phyloP scores from a whole-genome alignment of 92 coral and sea anemone species.

The Hydrozoanthus gracilis region DNA sequence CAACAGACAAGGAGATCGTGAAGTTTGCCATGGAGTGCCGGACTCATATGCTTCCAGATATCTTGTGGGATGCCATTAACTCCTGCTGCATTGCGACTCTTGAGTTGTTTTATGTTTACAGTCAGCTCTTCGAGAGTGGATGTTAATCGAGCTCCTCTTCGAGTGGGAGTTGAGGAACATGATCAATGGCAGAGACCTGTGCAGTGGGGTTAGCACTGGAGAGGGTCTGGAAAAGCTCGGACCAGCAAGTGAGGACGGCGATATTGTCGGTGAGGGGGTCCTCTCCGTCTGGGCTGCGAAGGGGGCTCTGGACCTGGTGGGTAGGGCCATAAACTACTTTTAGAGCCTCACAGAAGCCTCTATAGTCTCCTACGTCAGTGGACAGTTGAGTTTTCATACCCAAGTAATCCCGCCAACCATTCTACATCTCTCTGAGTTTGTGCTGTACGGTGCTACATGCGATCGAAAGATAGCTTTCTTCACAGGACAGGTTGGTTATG shows the following conservation, averaged over 20 bases:
- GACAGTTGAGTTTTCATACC: conserved; percentile 8
- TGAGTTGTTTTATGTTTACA: conserved; percentile 27
- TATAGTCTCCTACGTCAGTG: conserved; percentile 30
- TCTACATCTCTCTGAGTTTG: too few species aligned
- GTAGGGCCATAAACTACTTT: conserved; percentile 37
- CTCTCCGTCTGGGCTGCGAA: conserved; percentile 22
- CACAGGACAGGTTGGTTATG: conserved; percentile 1
- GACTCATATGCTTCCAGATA: conserved; percentile 40
- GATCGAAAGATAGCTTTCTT: conserved; percentile 13
- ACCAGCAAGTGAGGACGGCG: conserved; percentile 30
- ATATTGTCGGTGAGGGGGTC: conserved; percentile 12
- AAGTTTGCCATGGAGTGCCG: conserved; percentile 29
- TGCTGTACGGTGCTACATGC: conserved; percentile 24
- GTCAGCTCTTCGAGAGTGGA: conserved; percentile 26
- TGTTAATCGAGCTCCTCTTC: background rate
- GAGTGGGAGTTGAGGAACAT: conserved; percentile 9
- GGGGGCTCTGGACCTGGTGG: conserved; percentile 29
- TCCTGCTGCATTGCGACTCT: conserved; percentile 47
- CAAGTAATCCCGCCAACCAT: conserved; percentile 31
- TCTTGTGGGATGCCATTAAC: conserved; percentile 30
- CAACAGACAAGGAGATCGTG: conserved; percentile 38
- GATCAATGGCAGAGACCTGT: conserved; percentile 29
- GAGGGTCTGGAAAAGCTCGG: conserved; percentile 36
- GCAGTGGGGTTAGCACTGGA: conserved; percentile 32
- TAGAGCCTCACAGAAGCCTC: conserved; percentile 42